These are phyloP conservation scores for Pseudomugil gertrudae DNA, from an alignment of 2,797 vertebrate species.

Conservation along the genomic window DNA sequence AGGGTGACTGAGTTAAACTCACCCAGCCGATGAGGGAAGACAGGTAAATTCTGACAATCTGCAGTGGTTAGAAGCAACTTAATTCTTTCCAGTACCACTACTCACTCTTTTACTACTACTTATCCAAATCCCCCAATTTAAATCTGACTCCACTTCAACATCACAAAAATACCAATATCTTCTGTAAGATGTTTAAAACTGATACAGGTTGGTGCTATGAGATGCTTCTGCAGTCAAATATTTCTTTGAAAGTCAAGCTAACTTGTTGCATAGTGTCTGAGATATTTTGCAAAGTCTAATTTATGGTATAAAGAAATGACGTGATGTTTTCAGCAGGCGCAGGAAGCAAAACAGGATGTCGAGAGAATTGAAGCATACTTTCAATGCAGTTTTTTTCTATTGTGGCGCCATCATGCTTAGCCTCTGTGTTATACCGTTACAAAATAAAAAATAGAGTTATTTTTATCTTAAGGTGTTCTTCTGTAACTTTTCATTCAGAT, in stretches of 20 bases:
- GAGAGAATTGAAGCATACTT: slow-evolving; percentile 60
- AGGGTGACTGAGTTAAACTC: background rate
- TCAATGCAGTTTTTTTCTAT: slow-evolving; percentile 49
- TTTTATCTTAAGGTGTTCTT: background rate
- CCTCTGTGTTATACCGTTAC: background rate
- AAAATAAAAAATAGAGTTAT: background rate
- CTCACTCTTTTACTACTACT: background rate
- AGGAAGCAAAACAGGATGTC: slow-evolving; percentile 84
- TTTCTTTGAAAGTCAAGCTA: slow-evolving; percentile 21
- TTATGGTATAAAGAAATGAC: slow-evolving; percentile 56
- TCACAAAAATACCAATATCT: background rate
- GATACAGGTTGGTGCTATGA: no score
- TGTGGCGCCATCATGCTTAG: slow-evolving; percentile 24
- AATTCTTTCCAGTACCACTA: background rate
- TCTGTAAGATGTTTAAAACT: background rate
- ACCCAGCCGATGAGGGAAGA: background rate
- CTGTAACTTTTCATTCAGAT: slow-evolving; percentile 28
- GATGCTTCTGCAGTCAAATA: no score
- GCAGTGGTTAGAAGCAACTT: background rate
- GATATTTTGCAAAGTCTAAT: slow-evolving; percentile 39
- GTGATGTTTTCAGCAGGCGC: slow-evolving; percentile 69
- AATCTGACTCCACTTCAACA: background rate
- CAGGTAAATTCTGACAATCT: background rate
- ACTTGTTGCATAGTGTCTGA: slow-evolving; percentile 36
- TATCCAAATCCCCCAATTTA: background rate